Percentiles rank a stretch among this genome's conserved stretches.
phyloP scores from a whole-genome alignment of 2,113 vertebrate genomes.

The Nothobranchius kuhntae region DNA sequence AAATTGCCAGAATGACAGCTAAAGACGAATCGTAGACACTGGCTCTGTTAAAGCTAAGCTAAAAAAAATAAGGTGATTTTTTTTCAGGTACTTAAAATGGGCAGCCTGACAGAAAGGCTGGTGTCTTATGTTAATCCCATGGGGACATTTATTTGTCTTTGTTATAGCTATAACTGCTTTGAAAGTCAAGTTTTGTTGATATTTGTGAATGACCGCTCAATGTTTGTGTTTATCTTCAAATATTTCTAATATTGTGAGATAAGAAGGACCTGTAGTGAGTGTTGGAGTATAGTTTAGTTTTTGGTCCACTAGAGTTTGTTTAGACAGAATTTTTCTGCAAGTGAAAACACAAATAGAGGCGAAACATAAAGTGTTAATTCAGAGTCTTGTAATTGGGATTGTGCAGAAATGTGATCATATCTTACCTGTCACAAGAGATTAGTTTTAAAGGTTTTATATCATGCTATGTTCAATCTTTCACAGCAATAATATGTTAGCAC shows the following conservation, averaged over 20 bases:
- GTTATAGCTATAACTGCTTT: neutral
- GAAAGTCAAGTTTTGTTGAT: neutral
- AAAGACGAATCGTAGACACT: conserved; percentile 3
- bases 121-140: conserved; percentile 21
- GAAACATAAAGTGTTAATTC: too few species aligned
- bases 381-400: too few species aligned
- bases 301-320: too few species aligned
- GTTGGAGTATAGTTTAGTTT: too few species aligned
- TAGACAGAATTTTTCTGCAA: too few species aligned
- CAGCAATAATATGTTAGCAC: too few species aligned
- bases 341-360: too few species aligned
- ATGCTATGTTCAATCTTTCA: too few species aligned
- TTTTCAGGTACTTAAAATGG: conserved; percentile 20
- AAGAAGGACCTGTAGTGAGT: too few species aligned
- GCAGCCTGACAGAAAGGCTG: conserved; percentile 9
- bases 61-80: neutral
- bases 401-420: too few species aligned
- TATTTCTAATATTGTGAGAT: neutral
- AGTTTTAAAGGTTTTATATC: too few species aligned
- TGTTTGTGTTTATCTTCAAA: neutral
- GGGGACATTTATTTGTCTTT: neutral
- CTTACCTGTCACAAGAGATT: too few species aligned
- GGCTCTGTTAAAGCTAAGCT: conserved; percentile 24
- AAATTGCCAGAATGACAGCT: conserved; percentile 39
- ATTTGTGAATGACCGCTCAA: neutral